Percentiles rank a stretch among this genome's conserved stretches.
phyloP scores from a whole-genome alignment of 2,888 invertebrate genomes.

The Brenthis daphne region DNA sequence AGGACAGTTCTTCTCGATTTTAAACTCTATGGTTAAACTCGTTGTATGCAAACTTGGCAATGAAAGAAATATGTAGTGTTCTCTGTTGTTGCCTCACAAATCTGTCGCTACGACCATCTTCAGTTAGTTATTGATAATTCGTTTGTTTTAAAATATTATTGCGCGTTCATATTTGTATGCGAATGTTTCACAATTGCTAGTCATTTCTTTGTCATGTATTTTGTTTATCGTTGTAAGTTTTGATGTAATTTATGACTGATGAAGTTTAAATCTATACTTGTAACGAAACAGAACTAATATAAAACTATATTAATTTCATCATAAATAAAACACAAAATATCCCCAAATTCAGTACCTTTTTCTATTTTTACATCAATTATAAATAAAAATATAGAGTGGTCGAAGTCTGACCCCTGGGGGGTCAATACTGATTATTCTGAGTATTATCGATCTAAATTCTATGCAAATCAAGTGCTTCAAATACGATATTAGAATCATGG shows the following conservation, averaged over 20 bases:
- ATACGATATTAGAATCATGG: too few relatives aligned
- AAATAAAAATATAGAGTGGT: too few relatives aligned
- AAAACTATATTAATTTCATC: too few relatives aligned
- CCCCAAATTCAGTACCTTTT: too few relatives aligned
- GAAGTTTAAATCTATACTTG: too few relatives aligned
- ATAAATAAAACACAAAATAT: too few relatives aligned
- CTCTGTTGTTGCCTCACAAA: conserved; percentile 57
- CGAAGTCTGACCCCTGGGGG: too few relatives aligned
- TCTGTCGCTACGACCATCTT: conserved; percentile 55
- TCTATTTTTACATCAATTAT: too few relatives aligned
- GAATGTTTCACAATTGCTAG: conserved; percentile 7
- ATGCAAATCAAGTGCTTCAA: too few relatives aligned
- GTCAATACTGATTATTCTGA: too few relatives aligned
- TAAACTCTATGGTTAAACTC: conserved; percentile 41
- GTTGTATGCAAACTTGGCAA: conserved; percentile 68
- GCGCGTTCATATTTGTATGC: conserved; percentile 22
- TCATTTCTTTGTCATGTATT: neutral
- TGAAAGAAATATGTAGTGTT: conserved; percentile 62
- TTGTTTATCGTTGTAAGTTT: neutral
- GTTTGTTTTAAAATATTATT: conserved; percentile 46
- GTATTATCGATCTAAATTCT: too few relatives aligned
- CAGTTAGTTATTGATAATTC: conserved; percentile 55
- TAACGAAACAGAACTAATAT: too few relatives aligned
- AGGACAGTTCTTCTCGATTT: neutral
- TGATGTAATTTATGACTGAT: neutral